phyloP scores from a whole-genome alignment of 2,888 invertebrate species.

The Scaeva pyrastri region DNA sequence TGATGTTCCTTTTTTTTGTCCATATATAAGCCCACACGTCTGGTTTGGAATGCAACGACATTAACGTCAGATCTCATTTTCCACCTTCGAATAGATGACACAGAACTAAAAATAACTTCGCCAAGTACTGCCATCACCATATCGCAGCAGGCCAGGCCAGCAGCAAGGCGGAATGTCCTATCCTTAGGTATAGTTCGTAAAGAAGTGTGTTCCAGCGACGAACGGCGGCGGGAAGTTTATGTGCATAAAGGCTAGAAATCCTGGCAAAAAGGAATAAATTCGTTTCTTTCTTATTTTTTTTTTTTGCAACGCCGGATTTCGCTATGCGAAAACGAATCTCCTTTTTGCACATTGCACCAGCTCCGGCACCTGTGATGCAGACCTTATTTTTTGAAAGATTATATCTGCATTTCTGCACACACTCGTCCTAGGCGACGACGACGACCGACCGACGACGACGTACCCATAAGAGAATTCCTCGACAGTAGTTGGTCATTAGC shows the following conservation, averaged over 20 bases:
- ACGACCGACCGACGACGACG: too few species aligned
- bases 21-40: not conserved
- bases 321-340: slow-evolving; percentile 22
- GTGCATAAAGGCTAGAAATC: slow-evolving; percentile 1
- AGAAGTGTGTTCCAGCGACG: slow-evolving; percentile 15
- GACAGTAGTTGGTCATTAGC: slow-evolving; percentile 49
- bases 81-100: slow-evolving; percentile 15
- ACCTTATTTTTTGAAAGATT: slow-evolving; percentile 61
- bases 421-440: too few species aligned
- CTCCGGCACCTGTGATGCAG: slow-evolving; percentile 35
- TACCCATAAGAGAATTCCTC: slow-evolving; percentile 20
- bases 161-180: slow-evolving; percentile 5
- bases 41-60: slow-evolving; percentile 23
- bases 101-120: slow-evolving; percentile 10
- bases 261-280: slow-evolving; percentile 2
- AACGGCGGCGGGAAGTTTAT: slow-evolving; percentile 7
- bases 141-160: not conserved
- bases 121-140: not conserved
- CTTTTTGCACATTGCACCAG: not conserved
- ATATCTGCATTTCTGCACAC: slow-evolving; percentile 65
- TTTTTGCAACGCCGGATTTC: slow-evolving; percentile 15
- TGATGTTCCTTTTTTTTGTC: not conserved
- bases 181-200: too few species aligned
- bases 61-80: slow-evolving; percentile 32
- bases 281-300: too few species aligned